Base-by-base conservation (phyloP, 2,888 invertebrate genomes). In the Leistus spinibarbis region DNA sequence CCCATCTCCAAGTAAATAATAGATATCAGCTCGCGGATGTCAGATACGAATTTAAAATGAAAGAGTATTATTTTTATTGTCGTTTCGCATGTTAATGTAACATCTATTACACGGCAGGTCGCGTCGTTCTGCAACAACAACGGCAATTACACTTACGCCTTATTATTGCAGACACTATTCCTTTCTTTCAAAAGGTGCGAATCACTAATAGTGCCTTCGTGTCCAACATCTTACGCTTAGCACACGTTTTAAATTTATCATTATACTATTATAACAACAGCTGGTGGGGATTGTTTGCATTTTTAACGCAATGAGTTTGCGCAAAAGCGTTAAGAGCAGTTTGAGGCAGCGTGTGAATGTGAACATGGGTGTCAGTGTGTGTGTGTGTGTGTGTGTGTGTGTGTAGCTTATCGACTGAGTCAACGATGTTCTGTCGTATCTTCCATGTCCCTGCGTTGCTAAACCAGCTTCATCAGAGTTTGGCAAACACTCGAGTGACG, bases 11-110 rank as follows among this genome's bases (percentile, higher is more conserved):
- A 22, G 17, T 60, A 60, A 60, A 22, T 60, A 60, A 60, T 22
- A 22, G 60, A 60, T 60, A 60, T 60, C 60, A 60, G 20, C 60
- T 60, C 60, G 19, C 4, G 40, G 40, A 40, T 60, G 60, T 17
- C 17, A 20, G 60, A 19, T 60, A 60, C 60, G 60, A 60, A 19
- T 60, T 16, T 20, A 60, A 19, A 20, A 19, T 19, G 17, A 57
- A 20, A 20, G 57, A 16, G 16, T 16, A 5, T 17, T 10, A 60
- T 60, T 60, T 60, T 60, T 60, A 60, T 60, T 22, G 60, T 60
- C 19, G 19, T 19, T 22, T 60, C 22, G 60, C 60, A 60, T 60
- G 60, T 60, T 17, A 19, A 19, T 60, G 10, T 13, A 16, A 16
- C 60, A 60, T 60, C 19, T 19, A 5, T 60, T 22, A 60, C 4